Evolutionary conservation across 2,797 vertebrate genomes (phyloP).

Genomic region (Epinephelus coioides): DNA sequence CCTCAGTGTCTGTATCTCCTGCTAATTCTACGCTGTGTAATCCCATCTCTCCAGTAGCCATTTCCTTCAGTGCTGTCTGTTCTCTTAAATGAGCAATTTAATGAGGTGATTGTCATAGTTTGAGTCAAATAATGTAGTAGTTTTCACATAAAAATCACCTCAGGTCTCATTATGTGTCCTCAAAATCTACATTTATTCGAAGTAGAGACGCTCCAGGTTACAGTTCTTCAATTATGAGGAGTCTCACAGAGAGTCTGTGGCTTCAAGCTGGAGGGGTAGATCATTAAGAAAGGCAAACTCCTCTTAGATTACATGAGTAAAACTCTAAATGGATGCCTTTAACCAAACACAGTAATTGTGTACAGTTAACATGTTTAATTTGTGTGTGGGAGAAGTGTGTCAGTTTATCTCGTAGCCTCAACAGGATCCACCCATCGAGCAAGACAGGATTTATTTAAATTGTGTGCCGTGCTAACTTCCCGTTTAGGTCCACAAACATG

Average conservation of each 20-base stretch:
- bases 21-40: not conserved
- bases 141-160: not conserved
- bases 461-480: not conserved
- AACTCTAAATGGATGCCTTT: not conserved
- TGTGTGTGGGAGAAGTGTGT: not conserved
- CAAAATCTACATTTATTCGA: constrained; percentile 25
- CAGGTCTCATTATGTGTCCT: constrained; percentile 35
- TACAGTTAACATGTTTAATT: not conserved
- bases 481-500: not conserved
- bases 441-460: not conserved
- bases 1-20: not conserved
- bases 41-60: not conserved
- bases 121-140: constrained; percentile 7
- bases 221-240: constrained; percentile 22
- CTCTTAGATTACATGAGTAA: not conserved
- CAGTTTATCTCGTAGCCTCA: not conserved
- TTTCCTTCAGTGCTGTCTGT: not conserved
- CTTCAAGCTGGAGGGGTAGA: not conserved
- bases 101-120: constrained; percentile 9
- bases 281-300: constrained; percentile 17
- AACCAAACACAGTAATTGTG: not conserved
- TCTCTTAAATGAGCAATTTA: constrained; percentile 19
- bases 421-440: not conserved
- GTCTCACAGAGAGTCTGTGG: constrained; percentile 6
- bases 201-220: constrained; percentile 11